Evolutionary conservation across 2,113 vertebrate genomes (phyloP).

Genomic region (cat (Felis catus)): DNA sequence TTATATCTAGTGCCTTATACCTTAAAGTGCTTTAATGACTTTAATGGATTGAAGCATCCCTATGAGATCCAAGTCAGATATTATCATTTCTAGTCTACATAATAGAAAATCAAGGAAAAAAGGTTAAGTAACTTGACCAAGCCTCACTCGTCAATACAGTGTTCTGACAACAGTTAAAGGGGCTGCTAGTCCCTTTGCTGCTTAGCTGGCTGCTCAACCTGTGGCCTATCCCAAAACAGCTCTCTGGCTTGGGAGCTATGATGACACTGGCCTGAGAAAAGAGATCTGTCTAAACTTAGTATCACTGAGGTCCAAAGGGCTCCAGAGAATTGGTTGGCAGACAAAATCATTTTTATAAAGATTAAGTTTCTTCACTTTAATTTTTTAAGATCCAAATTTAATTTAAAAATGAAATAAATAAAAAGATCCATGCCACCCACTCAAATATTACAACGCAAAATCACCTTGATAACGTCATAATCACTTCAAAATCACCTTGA

Average conservation of each 20-base stretch:
- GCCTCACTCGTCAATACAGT: constrained; percentile 55
- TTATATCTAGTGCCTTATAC: constrained; percentile 56
- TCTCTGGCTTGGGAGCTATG: not conserved
- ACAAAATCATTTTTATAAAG: not conserved
- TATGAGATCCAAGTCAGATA: constrained; percentile 76
- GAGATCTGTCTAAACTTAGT: not conserved
- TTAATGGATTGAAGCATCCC: constrained; percentile 71
- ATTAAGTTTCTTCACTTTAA: not conserved
- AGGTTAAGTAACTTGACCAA: constrained; percentile 77
- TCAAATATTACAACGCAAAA: not conserved
- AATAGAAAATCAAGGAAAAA: constrained; percentile 73
- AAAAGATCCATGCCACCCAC: not conserved
- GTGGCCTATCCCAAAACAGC: not conserved
- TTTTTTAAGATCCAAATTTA: not conserved
- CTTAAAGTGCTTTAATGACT: constrained; percentile 76
- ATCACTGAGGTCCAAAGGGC: not conserved
- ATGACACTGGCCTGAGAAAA: not conserved
- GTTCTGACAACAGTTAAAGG: constrained; percentile 34
- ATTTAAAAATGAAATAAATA: too few relatives aligned
- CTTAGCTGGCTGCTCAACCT: not conserved
- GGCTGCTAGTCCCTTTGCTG: not conserved
- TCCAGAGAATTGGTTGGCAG: not conserved
- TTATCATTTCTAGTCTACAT: constrained; percentile 70
- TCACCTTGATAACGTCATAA: not conserved
- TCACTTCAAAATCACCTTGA: not conserved